phyloP scores from a whole-genome alignment of 2,797 vertebrate genomes.

The Phrynocephalus guinanensis region DNA sequence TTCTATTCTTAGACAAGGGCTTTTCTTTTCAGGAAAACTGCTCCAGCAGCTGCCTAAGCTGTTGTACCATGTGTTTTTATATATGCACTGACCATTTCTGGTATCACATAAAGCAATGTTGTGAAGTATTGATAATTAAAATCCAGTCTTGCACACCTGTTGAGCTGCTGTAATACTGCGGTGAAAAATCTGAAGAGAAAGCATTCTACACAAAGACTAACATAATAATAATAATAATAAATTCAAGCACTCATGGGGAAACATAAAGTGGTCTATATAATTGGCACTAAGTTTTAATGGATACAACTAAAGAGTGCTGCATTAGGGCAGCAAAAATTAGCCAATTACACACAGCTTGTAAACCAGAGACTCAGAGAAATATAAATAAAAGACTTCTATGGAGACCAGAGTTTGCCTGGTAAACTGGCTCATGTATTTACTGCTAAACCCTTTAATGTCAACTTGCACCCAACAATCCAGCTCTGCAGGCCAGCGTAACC shows the following conservation, averaged over 20 bases:
- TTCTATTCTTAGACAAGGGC: too few species aligned
- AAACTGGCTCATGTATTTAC: conserved; percentile 2
- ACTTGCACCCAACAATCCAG: not conserved
- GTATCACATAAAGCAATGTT: not conserved
- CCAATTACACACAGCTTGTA: conserved; percentile 17
- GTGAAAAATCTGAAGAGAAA: not conserved
- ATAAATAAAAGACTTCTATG: not conserved
- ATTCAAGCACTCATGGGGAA: not conserved
- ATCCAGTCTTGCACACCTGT: not conserved
- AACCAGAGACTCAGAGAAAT: not conserved
- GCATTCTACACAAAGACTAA: not conserved
- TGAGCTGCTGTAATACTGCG: not conserved
- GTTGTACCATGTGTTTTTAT: too few species aligned
- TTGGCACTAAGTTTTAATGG: conserved; percentile 18
- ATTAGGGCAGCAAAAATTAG: conserved; percentile 19
- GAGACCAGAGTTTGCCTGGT: not conserved
- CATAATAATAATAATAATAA: not conserved
- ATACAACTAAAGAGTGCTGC: not conserved
- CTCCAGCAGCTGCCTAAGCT: too few species aligned
- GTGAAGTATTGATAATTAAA: too few species aligned
- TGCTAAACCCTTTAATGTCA: not conserved
- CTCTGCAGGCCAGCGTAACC: not conserved
- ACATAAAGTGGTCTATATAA: not conserved
- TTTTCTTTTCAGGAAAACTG: too few species aligned
- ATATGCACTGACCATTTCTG: not conserved